Base-by-base conservation (phyloP, 2,113 vertebrate genomes). In the Ceuthmochares aereus region DNA sequence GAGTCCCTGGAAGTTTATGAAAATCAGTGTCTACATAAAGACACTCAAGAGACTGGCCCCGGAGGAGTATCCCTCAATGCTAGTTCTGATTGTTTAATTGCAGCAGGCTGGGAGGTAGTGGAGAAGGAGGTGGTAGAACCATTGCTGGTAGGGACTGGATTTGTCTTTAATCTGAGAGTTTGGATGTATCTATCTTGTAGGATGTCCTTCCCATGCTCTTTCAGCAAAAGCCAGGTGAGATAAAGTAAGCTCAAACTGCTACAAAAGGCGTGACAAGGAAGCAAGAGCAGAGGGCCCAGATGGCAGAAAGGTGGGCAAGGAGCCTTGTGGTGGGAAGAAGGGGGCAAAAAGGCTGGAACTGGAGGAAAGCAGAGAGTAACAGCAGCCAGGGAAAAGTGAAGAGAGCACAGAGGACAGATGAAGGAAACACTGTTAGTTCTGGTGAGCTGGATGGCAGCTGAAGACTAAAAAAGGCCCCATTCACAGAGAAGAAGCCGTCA, bases 41-140 rank as follows among this genome's bases (percentile, higher is more conserved):
- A 37, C 19, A 23, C 27, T 21, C 7, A 32, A 72, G 30, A 43
- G 16, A 42, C 30, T 21, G 4, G 3, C 27, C 15, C 21, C 47
- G 40, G 4, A 12, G n/a, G 5, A 58, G 4, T 45, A 34, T 54
- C n/a, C 8, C 26, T 72, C 0, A 0, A 7, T 68, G 22, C 8
- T 2, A 1, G 9, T 26, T 75, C 68, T 83, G 42, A 2, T 23
- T 52, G 20, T 21, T 72, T 83, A 37, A 3, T 30, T 52, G 20
- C 62, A 51, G 70, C 9, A 7, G 18, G 14, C 29, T 62, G 9
- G 42, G 27, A 72, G 21, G 14, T 59, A 29, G 10, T 45, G 3
- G 52, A 86, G 27, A 12, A 12, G 14, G 52, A 69, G 7, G 7
- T 70, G n/a, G 10, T 62, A 40, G 56, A 82, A 36, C 40, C 43